Evolutionary conservation across 2,888 invertebrate species (phyloP), one percentile per base, ranked within the genome.

Genomic region (Lasioglossum vierecki): DNA sequence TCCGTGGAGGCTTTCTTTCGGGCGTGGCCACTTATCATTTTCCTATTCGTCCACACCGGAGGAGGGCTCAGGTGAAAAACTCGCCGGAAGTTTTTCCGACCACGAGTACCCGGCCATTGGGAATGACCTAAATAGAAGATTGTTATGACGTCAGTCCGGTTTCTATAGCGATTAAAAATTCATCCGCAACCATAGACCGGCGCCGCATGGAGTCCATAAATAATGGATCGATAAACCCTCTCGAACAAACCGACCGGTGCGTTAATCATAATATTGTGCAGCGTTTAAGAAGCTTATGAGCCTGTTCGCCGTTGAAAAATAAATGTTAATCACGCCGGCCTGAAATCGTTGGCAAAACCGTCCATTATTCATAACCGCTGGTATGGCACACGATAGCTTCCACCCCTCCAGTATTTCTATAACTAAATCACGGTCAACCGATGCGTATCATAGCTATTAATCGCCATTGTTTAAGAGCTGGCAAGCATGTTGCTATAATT

Each of bases 21-120:
- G 22, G 15, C 5, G 15, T 2, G 70, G 72, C 72, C 63, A 71
- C 57, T 66, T 44, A 53, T 71, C 73, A 60, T 53, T 35, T 41
- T 49, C 53, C 73, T 22, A 66, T 83, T 71, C n/a, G 66, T 18
- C 70, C 60, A 18, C 53, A 9, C 22, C 22, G 9, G 9, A 1
- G 30, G 30, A 30, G 83, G 30, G 30, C 81, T 73, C 88, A 85
- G 89, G 76, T 88, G 89, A 76, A 68, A 68, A 82, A 71, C 79
- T 80, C 79, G 39, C 57, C 68, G 18, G 15, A 83, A 44, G 44
- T 44, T 44, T 13, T 13, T 44, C 44, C 44, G 44, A 44, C 44
- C 13, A 15, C 30, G 15, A 30, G 15, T 15, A 0, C 6, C 15
- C 63, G 63, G 30, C 26, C 63, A 30, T 30, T 63, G 26, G 30